phyloP scores from a whole-genome alignment of 2,113 vertebrate species.

The Colius striatus region DNA sequence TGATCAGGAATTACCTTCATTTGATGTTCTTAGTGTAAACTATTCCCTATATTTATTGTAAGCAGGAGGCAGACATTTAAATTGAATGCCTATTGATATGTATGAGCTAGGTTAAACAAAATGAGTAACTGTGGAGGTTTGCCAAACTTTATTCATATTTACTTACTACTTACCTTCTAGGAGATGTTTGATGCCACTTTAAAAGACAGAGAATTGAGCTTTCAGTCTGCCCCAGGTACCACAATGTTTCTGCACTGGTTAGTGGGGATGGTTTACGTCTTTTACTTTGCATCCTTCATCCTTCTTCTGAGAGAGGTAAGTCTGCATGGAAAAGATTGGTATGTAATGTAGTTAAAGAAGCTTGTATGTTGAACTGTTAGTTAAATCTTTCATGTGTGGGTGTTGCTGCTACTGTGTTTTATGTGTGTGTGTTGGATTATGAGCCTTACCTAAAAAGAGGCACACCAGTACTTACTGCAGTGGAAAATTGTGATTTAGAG shows the following conservation, averaged over 20 bases:
- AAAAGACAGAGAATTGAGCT: conserved; percentile 92
- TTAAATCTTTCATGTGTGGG: fast-evolving
- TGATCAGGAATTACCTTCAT: neutral
- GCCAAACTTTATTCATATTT: neutral
- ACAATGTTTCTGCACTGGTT: conserved; percentile 98
- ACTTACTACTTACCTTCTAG: conserved; percentile 64
- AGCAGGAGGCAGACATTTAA: neutral
- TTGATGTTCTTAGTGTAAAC: neutral
- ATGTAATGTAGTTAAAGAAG: neutral
- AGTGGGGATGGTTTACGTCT: conserved; percentile 97
- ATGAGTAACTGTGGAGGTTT: neutral
- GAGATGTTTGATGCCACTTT: conserved; percentile 98
- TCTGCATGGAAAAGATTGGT: neutral
- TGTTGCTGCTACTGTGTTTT: neutral
- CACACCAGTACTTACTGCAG: neutral
- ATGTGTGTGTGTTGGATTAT: neutral
- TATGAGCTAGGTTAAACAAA: neutral
- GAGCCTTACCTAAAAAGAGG: neutral
- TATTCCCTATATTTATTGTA: neutral
- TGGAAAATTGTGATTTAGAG: neutral
- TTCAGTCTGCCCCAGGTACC: conserved; percentile 93
- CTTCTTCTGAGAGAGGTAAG: conserved; percentile 94
- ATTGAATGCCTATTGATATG: neutral
- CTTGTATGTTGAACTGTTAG: neutral
- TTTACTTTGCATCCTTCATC: conserved; percentile 98